A percentile compares a stretch with the other conserved stretches of the same genome.
These are phyloP conservation scores for Luidia sarsii DNA, from an alignment of 53 echinoderm and acorn worm species.

Conservation along the genomic window DNA sequence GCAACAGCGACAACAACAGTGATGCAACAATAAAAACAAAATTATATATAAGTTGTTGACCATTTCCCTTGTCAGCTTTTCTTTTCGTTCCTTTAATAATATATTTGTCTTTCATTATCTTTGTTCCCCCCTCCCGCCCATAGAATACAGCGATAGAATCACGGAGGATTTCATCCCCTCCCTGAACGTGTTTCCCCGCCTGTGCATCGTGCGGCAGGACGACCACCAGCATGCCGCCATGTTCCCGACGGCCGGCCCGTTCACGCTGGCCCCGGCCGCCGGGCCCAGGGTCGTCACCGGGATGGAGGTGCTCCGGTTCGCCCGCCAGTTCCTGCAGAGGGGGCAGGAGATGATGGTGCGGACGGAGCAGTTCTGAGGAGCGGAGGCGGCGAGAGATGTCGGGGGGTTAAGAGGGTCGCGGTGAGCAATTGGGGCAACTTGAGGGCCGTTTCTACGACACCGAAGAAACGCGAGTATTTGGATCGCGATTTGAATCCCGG, in stretches of 20 bases:
- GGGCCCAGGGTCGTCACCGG: slow-evolving; percentile 35
- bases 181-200: slow-evolving; percentile 87
- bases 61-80: too few species aligned
- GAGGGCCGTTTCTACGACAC: too few species aligned
- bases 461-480: too few species aligned
- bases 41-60: not conserved
- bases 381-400: too few species aligned
- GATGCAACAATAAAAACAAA: not conserved
- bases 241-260: slow-evolving; percentile 66
- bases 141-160: slow-evolving; percentile 73
- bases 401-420: too few species aligned
- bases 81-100: too few species aligned
- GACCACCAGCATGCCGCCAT: slow-evolving; percentile 88
- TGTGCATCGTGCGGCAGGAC: slow-evolving; percentile 70
- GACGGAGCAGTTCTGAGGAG: slow-evolving; percentile 71
- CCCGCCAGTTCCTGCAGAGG: slow-evolving; percentile 49
- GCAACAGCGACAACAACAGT: too few species aligned
- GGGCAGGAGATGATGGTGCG: slow-evolving; percentile 62
- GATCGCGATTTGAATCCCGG: too few species aligned
- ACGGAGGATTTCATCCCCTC: slow-evolving; percentile 79
- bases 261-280: slow-evolving; percentile 44
- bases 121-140: slow-evolving; percentile 2
- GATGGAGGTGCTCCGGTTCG: slow-evolving; percentile 65
- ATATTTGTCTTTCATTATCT: not conserved
- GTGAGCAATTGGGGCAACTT: too few species aligned